phyloP scores from a whole-genome alignment of 2,888 invertebrate genomes.

The Parnassius mnemosyne region DNA sequence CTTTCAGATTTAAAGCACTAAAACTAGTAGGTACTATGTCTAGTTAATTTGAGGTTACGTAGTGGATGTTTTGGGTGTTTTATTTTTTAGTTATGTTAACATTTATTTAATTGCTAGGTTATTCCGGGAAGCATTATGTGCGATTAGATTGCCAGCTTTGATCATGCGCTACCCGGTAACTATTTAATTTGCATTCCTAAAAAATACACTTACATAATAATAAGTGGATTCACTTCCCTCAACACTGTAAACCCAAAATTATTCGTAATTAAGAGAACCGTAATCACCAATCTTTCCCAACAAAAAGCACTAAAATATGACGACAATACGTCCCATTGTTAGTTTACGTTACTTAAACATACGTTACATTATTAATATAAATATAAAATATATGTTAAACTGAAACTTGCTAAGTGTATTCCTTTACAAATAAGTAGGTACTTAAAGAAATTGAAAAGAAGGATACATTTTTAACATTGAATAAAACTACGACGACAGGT shows the following conservation, averaged over 20 bases:
- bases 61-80: background rate
- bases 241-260: slow-evolving; percentile 79
- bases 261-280: slow-evolving; percentile 63
- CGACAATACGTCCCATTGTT: slow-evolving; percentile 37
- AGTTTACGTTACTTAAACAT: slow-evolving; percentile 38
- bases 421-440: background rate
- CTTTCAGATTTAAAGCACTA: slow-evolving; percentile 14
- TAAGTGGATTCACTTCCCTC: slow-evolving; percentile 74
- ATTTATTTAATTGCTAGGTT: slow-evolving; percentile 34
- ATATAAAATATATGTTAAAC: background rate
- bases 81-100: background rate
- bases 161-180: slow-evolving; percentile 77
- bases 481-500: slow-evolving; percentile 3
- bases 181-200: slow-evolving; percentile 72
- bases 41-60: slow-evolving; percentile 5
- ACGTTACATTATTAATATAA: slow-evolving; percentile 20
- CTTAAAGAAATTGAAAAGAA: too few species aligned
- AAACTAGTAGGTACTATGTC: slow-evolving; percentile 18
- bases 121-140: slow-evolving; percentile 66
- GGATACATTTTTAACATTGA: slow-evolving; percentile 10
- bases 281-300: slow-evolving; percentile 55
- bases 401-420: background rate
- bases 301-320: slow-evolving; percentile 45
- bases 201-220: slow-evolving; percentile 67
- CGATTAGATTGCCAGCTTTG: slow-evolving; percentile 63